Evolutionary conservation across 2,113 vertebrate species (phyloP), one percentile per base, ranked within the genome.

Genomic region (Megalops atlanticus): DNA sequence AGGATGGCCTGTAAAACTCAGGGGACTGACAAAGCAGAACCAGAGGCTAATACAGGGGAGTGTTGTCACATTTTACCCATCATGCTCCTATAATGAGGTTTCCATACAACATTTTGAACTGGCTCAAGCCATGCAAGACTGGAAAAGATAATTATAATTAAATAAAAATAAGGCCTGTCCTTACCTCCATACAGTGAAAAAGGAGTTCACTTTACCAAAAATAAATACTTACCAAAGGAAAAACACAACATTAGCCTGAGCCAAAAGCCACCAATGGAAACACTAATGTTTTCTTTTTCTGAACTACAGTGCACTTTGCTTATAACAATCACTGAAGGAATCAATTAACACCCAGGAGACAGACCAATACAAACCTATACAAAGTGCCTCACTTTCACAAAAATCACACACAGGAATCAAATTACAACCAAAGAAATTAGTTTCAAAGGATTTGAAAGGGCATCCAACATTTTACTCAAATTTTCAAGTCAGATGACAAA

Each of bases 11-110:
- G 52, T 68, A n/a, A 27, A 64, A 15, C 16, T 64, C n/a, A 31
- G 5, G 31, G 2, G 58, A 27, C 31, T 6, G 47, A 3, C 31
- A 31, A 68, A 78, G 64, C 15, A 52, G 54, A n/a, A 39, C 39
- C 52, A 68, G 36, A 7, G 77, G 58, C 58, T 31, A 68, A 78
- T 39, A 78, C 77, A n/a, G 27, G 39, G n/a, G 15, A 68, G 52
- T 36, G 54, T 68, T 36, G 38, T 39, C 52, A 78, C 36, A 36
- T 54, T 78, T 78, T 52, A 39, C 52, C 49, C 35, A 35, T 27
- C 36, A 58, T 68, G 54, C 39, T n/a, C n/a, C 64, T 69, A 18
- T 78, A 6, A 33, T n/a, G 31, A 49, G n/a, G 49, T 77, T 77
- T 77, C 36, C 47, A 54, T 15, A 40, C 4, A 58, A 43, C 38